Conservation (phyloP, 2,888 invertebrate species). For the Sphaeridia pumilis region DNA sequence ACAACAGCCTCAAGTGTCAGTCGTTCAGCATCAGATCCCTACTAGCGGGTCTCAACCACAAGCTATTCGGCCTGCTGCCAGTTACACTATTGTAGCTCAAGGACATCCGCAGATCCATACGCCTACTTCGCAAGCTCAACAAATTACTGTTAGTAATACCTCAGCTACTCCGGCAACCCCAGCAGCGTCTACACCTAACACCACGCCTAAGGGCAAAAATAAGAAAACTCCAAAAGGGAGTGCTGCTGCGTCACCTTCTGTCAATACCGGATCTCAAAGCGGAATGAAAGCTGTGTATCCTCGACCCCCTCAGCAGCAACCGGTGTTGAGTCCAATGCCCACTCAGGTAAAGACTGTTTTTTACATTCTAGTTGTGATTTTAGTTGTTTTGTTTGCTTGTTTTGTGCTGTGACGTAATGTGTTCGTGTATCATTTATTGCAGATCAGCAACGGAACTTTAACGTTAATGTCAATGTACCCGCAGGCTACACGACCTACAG, state of each 20-base stretch:
- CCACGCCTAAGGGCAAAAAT: slow-evolving; percentile 4
- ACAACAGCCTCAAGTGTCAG: slow-evolving; percentile 9
- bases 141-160: not conserved
- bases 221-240: slow-evolving; percentile 1
- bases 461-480: slow-evolving; percentile 13
- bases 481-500: slow-evolving; percentile 15
- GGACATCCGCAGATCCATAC: slow-evolving; percentile 10
- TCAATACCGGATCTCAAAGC: not conserved
- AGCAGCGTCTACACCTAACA: not conserved
- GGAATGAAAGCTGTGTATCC: slow-evolving; percentile 14
- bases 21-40: slow-evolving; percentile 9
- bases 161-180: not conserved
- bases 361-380: slow-evolving; percentile 4
- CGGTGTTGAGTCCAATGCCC: slow-evolving; percentile 10
- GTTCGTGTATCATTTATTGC: slow-evolving; percentile 1
- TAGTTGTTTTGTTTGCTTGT: not conserved
- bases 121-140: slow-evolving; percentile 6
- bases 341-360: slow-evolving; percentile 7
- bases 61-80: slow-evolving; percentile 9
- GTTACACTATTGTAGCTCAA: slow-evolving; percentile 13
- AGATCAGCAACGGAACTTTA: slow-evolving; percentile 16
- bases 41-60: slow-evolving; percentile 8
- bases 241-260: not conserved
- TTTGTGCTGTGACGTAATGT: not conserved
- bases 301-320: slow-evolving; percentile 5